These are phyloP conservation scores for Hemibagrus guttatus DNA, from an alignment of 2,797 vertebrate species.

Conservation along the genomic window DNA sequence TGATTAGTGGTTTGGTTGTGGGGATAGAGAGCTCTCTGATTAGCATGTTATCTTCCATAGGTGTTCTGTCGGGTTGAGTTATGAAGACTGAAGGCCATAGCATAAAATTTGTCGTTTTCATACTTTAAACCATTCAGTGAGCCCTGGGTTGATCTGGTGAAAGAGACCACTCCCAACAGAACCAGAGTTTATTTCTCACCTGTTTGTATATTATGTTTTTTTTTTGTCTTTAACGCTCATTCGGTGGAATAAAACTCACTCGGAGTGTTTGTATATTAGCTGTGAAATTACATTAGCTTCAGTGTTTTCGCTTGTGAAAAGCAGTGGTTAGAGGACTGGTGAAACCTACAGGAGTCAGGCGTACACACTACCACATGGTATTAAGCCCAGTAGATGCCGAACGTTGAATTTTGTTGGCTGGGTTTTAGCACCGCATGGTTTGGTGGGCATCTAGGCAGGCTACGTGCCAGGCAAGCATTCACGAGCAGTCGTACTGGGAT, in stretches of 20 bases:
- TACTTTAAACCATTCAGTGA: background rate
- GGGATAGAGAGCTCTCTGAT: background rate
- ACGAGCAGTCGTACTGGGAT: constrained; percentile 60
- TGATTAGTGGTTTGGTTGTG: background rate
- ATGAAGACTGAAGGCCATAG: background rate
- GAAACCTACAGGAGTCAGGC: constrained; percentile 3
- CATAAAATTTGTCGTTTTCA: background rate
- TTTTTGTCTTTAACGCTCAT: background rate
- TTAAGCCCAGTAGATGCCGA: constrained; percentile 33
- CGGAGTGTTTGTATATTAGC: background rate
- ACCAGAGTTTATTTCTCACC: background rate
- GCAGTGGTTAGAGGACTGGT: background rate
- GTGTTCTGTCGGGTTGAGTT: background rate
- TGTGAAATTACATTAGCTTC: constrained; percentile 16
- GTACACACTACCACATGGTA: constrained; percentile 29
- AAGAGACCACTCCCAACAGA: background rate
- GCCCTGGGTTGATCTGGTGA: background rate
- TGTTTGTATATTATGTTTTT: background rate
- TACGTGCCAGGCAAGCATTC: constrained; percentile 50
- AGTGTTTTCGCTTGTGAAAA: constrained; percentile 14
- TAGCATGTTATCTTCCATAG: background rate
- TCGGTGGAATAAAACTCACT: background rate
- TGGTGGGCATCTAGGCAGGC: constrained; percentile 40
- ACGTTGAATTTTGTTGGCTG: constrained; percentile 34
- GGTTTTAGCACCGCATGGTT: constrained; percentile 30